phyloP scores from a whole-genome alignment of 2,888 invertebrate genomes.

The Polyploca ridens region DNA sequence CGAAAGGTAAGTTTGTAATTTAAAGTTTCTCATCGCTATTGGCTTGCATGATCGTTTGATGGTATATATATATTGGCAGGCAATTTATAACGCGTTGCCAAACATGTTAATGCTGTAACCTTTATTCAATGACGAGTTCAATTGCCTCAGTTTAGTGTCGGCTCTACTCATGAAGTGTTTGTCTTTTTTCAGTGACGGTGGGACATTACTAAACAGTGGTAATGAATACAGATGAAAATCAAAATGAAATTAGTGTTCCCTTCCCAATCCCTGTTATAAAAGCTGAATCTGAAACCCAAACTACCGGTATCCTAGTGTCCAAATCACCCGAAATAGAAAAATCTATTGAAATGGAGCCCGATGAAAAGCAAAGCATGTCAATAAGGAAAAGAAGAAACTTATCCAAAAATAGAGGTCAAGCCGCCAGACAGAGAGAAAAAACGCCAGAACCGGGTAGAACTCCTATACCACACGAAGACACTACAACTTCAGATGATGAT shows the following conservation, averaged over 20 bases:
- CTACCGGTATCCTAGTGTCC: conserved; percentile 52
- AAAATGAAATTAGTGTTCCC: conserved; percentile 42
- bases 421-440: conserved; percentile 77
- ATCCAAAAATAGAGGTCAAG: conserved; percentile 82
- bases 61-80: conserved; percentile 67
- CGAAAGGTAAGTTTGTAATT: conserved; percentile 67
- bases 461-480: conserved; percentile 84
- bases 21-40: conserved; percentile 28
- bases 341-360: conserved; percentile 61
- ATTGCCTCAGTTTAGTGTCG: conserved; percentile 50
- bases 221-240: conserved; percentile 65
- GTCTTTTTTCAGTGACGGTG: conserved; percentile 45
- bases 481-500: conserved; percentile 85
- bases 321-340: conserved; percentile 54
- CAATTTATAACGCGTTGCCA: conserved; percentile 61
- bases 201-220: conserved; percentile 33
- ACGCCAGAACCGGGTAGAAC: conserved; percentile 79
- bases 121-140: conserved; percentile 41
- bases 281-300: conserved; percentile 69
- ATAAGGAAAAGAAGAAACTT: conserved; percentile 86
- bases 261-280: conserved; percentile 63
- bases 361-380: conserved; percentile 76
- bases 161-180: conserved; percentile 30
- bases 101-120: conserved; percentile 44
- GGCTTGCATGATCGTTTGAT: conserved; percentile 43